These are phyloP conservation scores for Xylota segnis DNA, from an alignment of 2,888 invertebrate species.

Conservation along the genomic window DNA sequence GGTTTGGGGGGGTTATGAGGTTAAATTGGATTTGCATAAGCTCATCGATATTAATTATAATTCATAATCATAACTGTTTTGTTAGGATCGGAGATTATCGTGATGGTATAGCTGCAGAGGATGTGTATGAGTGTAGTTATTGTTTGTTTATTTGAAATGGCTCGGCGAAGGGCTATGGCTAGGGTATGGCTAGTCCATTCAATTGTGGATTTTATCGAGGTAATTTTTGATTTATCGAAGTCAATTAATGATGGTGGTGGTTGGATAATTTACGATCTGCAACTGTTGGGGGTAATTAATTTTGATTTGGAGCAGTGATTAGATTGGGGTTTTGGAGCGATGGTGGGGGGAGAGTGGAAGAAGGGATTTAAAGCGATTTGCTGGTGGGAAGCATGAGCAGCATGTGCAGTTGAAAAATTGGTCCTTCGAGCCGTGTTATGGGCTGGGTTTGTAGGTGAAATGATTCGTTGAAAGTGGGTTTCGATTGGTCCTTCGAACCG, in stretches of 20 bases:
- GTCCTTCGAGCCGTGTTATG: conserved; percentile 5
- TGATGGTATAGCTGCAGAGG: background rate
- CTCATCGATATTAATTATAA: conserved; percentile 76
- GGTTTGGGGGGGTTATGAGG: conserved; percentile 25
- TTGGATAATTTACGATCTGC: conserved; percentile 62
- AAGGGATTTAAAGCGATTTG: background rate
- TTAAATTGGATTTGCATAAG: conserved; percentile 76
- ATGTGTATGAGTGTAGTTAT: conserved; percentile 24
- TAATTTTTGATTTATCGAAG: conserved; percentile 75
- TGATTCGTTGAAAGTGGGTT: too few relatives aligned
- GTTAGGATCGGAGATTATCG: conserved; percentile 65
- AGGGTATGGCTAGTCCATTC: conserved; percentile 14
- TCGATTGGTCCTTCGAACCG: too few relatives aligned
- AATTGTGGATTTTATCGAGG: conserved; percentile 74
- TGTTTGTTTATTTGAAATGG: conserved; percentile 63
- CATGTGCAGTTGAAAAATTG: background rate
- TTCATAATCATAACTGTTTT: conserved; percentile 75
- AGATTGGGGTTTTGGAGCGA: conserved; percentile 12
- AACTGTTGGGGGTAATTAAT: conserved; percentile 69
- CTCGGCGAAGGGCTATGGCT: too few relatives aligned
- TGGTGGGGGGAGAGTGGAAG: background rate
- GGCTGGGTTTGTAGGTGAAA: too few relatives aligned
- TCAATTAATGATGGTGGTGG: conserved; percentile 68
- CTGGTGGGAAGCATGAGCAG: background rate
- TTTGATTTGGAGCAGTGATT: conserved; percentile 69